These are phyloP conservation scores for Bombyx mandarina DNA, from an alignment of 1,140 invertebrate genomes.

Conservation along the genomic window DNA sequence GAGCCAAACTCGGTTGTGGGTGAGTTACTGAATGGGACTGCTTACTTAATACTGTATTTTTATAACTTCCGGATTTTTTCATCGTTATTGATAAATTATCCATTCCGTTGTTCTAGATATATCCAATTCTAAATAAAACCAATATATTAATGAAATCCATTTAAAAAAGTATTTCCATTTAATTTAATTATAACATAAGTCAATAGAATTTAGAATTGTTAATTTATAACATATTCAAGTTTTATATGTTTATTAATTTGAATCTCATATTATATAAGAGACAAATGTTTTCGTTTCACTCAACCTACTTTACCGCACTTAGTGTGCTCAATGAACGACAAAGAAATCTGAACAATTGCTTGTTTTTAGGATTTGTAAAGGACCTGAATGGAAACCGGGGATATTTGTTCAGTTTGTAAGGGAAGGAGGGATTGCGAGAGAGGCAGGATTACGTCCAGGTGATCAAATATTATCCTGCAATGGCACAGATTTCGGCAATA, in stretches of 20 bases:
- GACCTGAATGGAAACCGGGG: constrained; percentile 86
- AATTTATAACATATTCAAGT: no score
- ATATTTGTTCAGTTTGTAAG: constrained; percentile 94
- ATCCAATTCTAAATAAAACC: no score
- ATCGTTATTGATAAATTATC: no score
- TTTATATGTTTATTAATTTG: background rate
- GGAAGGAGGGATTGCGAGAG: constrained; percentile 87
- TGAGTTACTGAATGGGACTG: constrained; percentile 52
- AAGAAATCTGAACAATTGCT: no score
- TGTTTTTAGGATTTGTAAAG: constrained; percentile 82
- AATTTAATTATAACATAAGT: no score
- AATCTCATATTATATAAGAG: background rate
- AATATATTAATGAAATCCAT: no score
- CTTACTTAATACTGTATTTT: background rate
- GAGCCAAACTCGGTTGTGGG: constrained; percentile 79
- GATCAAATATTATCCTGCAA: constrained; percentile 95
- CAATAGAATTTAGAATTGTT: no score
- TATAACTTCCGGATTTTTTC: background rate
- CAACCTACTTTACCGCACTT: no score
- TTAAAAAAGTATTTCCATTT: no score
- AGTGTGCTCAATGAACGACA: no score
- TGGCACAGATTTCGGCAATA: constrained; percentile 81
- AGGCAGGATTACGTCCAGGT: constrained; percentile 89
- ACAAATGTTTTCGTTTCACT: constrained; percentile 5
- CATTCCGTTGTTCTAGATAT: no score